Evolutionary conservation across 2,888 invertebrate genomes (phyloP).

Genomic region (Tyria jacobaeae): DNA sequence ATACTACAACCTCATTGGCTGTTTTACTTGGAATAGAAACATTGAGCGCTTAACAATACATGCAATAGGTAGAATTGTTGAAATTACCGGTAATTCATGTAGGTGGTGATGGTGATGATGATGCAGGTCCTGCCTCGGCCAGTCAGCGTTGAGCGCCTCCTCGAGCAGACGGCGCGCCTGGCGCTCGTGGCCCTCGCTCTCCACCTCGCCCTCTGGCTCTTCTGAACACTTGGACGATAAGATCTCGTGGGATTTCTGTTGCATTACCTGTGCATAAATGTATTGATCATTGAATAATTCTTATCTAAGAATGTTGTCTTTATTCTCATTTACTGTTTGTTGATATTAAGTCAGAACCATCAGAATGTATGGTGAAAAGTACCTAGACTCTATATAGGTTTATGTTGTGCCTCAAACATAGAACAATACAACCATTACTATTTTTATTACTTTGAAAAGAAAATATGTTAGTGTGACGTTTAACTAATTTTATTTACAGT

Average conservation of each 20-base stretch:
- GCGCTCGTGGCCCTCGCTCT: conserved; percentile 66
- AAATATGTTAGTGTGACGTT: no score
- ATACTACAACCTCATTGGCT: no score
- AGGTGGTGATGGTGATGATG: conserved; percentile 57
- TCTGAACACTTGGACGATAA: conserved; percentile 73
- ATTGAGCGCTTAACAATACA: no score
- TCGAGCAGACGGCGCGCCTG: conserved; percentile 78
- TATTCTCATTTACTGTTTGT: no score
- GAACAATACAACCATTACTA: no score
- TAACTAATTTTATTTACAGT: no score
- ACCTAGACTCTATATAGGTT: no score
- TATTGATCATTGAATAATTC: not conserved
- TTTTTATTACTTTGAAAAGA: no score
- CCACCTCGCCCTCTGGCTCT: conserved; percentile 44
- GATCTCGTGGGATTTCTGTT: conserved; percentile 84
- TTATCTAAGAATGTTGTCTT: not conserved
- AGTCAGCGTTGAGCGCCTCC: conserved; percentile 77
- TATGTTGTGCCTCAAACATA: no score
- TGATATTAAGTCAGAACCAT: no score
- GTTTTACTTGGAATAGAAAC: no score
- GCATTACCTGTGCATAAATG: conserved; percentile 73
- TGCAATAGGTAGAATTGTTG: not conserved
- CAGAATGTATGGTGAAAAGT: no score
- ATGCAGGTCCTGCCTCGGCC: conserved; percentile 64
- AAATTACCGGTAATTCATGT: conserved; percentile 57